These are phyloP conservation scores for Galeopsomyia nigrocyanea DNA, from an alignment of 2,888 invertebrate species.

Conservation along the genomic window DNA sequence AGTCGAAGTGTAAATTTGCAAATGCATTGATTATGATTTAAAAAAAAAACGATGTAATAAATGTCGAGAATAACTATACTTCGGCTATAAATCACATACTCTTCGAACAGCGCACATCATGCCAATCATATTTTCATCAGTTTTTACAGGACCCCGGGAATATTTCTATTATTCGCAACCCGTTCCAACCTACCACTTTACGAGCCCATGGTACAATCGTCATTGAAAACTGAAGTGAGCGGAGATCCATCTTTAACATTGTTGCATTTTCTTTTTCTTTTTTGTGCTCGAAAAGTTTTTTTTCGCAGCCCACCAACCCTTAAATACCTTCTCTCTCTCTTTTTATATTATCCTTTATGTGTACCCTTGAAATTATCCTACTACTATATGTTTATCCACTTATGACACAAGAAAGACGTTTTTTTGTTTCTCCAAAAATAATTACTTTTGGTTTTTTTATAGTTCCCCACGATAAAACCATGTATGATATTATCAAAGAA, in stretches of 20 bases:
- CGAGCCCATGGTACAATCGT: constrained; percentile 68
- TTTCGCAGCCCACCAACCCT: not conserved
- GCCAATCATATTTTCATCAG: constrained; percentile 40
- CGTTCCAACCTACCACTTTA: constrained; percentile 67
- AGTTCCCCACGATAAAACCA: not conserved
- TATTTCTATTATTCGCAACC: constrained; percentile 69
- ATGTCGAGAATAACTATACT: constrained; percentile 5
- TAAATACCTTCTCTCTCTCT: not conserved
- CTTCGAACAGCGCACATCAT: constrained; percentile 10
- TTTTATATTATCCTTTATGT: constrained; percentile 5
- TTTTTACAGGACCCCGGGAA: constrained; percentile 62
- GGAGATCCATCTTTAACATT: constrained; percentile 43
- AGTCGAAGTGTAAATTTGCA: constrained; percentile 11
- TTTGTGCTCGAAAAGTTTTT: constrained; percentile 30
- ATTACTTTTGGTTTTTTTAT: not conserved
- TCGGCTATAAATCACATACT: constrained; percentile 24
- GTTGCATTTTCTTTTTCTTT: constrained; percentile 29
- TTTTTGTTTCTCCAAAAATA: not conserved
- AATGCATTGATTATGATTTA: no score
- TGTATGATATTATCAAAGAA: constrained; percentile 4
- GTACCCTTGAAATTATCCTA: not conserved
- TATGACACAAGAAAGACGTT: not conserved
- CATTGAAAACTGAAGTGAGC: constrained; percentile 58
- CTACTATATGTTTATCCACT: not conserved
- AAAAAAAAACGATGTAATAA: no score